These are phyloP conservation scores for Aphelocoma coerulescens DNA, from an alignment of 2,113 vertebrate genomes.

Conservation along the genomic window DNA sequence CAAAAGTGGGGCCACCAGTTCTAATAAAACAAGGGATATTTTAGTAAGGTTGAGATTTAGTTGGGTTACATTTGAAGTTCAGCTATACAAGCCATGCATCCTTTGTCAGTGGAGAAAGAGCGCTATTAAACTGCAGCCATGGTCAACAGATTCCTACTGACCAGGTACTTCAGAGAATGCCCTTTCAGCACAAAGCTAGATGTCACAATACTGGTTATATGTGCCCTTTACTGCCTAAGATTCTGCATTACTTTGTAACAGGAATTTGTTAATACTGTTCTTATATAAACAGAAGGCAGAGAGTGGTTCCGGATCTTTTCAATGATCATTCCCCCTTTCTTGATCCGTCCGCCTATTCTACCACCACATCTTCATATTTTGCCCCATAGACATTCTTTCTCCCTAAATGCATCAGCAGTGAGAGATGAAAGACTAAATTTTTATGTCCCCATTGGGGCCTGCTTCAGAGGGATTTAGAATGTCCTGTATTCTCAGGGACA, in stretches of 20 bases:
- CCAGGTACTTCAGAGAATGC: neutral
- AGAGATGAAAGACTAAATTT: neutral
- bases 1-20: neutral
- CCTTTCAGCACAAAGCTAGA: neutral
- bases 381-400: neutral
- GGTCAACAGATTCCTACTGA: neutral
- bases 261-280: neutral
- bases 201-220: neutral
- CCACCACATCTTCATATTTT: neutral
- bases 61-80: neutral
- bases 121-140: neutral
- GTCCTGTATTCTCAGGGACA: neutral
- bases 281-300: neutral
- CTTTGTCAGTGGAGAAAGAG: neutral
- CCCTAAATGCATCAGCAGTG: neutral
- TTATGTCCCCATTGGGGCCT: neutral
- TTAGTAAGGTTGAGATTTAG: neutral
- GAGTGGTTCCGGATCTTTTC: neutral
- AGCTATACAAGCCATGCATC: neutral
- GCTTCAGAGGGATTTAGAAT: neutral
- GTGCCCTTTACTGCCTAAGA: neutral
- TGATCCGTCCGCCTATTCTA: neutral
- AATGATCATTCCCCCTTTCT: neutral
- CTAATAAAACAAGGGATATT: neutral
- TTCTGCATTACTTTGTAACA: neutral